phyloP scores from a whole-genome alignment of 2,888 invertebrate species.

The Tineola bisselliella region DNA sequence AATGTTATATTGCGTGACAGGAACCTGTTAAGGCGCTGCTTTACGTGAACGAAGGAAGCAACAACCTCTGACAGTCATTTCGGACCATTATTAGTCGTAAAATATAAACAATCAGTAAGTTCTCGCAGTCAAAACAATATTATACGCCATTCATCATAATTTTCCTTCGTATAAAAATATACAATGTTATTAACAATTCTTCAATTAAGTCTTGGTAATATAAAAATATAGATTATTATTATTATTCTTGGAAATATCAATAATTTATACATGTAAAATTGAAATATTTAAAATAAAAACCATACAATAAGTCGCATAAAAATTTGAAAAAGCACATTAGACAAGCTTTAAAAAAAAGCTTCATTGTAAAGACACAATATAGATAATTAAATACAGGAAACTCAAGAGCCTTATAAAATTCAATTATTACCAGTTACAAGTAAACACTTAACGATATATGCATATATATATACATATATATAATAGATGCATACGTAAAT shows the following conservation, averaged over 20 bases:
- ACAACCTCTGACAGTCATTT: constrained; percentile 13
- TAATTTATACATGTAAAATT: too few species aligned
- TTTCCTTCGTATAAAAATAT: too few species aligned
- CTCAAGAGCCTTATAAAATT: background rate
- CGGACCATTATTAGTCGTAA: constrained; percentile 10
- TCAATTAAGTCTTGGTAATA: too few species aligned
- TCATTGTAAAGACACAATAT: too few species aligned
- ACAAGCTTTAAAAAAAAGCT: background rate
- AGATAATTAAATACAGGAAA: background rate
- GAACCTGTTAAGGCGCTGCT: constrained; percentile 10
- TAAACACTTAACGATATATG: too few species aligned
- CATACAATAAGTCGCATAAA: too few species aligned
- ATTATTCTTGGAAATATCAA: too few species aligned
- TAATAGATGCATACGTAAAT: background rate
- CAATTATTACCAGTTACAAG: background rate
- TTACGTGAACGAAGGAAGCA: constrained; percentile 7
- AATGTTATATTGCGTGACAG: constrained; percentile 3
- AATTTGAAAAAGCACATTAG: too few species aligned
- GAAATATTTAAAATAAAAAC: too few species aligned
- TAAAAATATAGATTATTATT: too few species aligned
- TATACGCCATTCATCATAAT: background rate
- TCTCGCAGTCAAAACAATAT: constrained; percentile 9
- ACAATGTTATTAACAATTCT: too few species aligned
- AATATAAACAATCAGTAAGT: constrained; percentile 12
- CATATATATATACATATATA: too few species aligned